Evolutionary conservation across 2,888 invertebrate genomes (phyloP).

Genomic region (Tachina grossa): DNA sequence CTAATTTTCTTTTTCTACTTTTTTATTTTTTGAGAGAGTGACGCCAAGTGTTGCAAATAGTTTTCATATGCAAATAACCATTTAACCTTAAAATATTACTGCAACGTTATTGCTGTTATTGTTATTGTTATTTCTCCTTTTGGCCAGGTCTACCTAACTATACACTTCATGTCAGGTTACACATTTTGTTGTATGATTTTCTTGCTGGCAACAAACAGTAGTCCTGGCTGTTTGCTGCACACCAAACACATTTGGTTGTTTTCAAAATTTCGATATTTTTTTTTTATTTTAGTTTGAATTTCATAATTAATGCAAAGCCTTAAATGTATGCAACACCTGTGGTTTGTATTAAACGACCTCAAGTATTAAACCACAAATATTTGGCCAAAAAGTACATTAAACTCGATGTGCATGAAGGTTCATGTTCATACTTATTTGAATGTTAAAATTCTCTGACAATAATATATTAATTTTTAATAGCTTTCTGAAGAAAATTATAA

Average conservation of each 20-base stretch:
- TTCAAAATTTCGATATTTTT: conserved; percentile 14
- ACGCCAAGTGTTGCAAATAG: conserved; percentile 78
- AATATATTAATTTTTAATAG: conserved; percentile 66
- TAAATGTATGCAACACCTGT: conserved; percentile 83
- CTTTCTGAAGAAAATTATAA: conserved; percentile 44
- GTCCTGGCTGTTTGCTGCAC: conserved; percentile 13
- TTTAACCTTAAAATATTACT: conserved; percentile 61
- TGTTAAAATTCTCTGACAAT: conserved; percentile 43
- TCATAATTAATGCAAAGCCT: conserved; percentile 83
- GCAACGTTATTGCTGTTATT: conserved; percentile 3
- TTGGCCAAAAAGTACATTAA: conserved; percentile 66
- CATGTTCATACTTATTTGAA: conserved; percentile 9
- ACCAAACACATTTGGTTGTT: conserved; percentile 23
- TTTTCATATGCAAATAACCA: conserved; percentile 75
- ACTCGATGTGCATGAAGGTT: conserved; percentile 6
- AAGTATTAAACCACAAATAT: conserved; percentile 74
- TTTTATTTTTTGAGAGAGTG: conserved; percentile 12
- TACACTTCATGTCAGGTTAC: conserved; percentile 37
- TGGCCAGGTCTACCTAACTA: conserved; percentile 25
- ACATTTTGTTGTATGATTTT: conserved; percentile 34
- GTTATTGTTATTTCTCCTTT: conserved; percentile 3
- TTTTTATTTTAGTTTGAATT: conserved; percentile 73
- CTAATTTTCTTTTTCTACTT: not conserved
- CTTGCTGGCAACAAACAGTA: conserved; percentile 16
- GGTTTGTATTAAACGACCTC: conserved; percentile 82